Base-by-base conservation (phyloP, 2,797 vertebrate genomes). In the Sternarchorhynchus goeldii region DNA sequence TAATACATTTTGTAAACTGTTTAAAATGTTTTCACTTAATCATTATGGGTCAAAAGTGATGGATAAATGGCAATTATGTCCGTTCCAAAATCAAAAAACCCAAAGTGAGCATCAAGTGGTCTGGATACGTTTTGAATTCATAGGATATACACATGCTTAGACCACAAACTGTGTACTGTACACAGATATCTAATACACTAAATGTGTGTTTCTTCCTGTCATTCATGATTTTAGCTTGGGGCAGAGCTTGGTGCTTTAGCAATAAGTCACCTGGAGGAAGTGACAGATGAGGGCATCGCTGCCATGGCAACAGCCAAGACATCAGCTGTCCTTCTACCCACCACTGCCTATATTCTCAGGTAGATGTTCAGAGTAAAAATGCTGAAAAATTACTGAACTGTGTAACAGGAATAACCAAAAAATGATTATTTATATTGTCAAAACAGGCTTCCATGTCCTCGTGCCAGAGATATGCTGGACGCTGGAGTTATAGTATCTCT, bases 311-410 rank as follows among this genome's bases (percentile, higher is more conserved):
- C 70, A 16, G 86, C 91, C 5, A 88, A 85, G 67, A 96, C 95
- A 0, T 91, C 95, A 0, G 97, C 97, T 0, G 86, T 99, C 56
- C 94, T 99, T 0, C 90, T 99, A 39, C 98, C 98, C 12, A 98
- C 96, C 10, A 99, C 98, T 0, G 98, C 98, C 50, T 99, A 99
- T 85, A 98, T 99, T 81, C 92, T 99, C 16, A 93, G 97, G 97
- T 99, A 92, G 14, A 21, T 2, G 4, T 17, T 50, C 36, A 57
- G 0, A 29, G 10, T 25, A 29, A 62, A 32, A 18, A 72, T 34
- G n/a, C 67, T 63, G 12, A 0, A 41, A 67, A 66, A 7, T 12
- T 6, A 50, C 21, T 18, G n/a, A 45, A 20, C 18, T 17, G 0
- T 20, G 31, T 66, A 34, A n/a, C 16, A 45, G 17, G 6, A 17